Conservation (phyloP, 2,888 invertebrate species). For the Cephus spinipes region DNA sequence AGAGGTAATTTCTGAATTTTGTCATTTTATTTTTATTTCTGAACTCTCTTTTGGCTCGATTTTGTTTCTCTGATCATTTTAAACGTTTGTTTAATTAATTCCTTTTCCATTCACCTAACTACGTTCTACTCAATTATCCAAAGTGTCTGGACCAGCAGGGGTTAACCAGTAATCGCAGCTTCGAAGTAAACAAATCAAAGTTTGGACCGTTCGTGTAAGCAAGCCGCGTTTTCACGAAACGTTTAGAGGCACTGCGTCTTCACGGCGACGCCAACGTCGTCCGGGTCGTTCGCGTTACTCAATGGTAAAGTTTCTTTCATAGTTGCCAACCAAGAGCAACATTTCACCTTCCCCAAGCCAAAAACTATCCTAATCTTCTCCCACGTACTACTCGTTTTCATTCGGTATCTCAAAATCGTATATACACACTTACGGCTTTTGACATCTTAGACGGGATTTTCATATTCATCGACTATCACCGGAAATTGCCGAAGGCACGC, state of each 20-base stretch:
- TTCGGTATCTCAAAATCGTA: background rate
- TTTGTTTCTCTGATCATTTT: no score
- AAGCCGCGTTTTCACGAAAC: background rate
- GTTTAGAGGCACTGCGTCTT: background rate
- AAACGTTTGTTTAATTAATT: background rate
- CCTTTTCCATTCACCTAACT: background rate
- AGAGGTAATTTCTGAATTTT: background rate
- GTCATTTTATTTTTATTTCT: background rate
- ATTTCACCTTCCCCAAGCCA: background rate
- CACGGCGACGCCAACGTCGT: background rate
- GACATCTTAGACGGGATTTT: slow-evolving; percentile 4
- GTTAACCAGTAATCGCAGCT: background rate
- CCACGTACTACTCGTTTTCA: background rate
- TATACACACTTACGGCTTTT: background rate
- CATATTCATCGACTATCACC: background rate
- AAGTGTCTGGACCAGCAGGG: background rate
- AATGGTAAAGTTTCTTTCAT: background rate
- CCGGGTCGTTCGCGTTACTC: background rate
- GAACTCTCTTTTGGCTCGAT: no score
- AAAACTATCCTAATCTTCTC: background rate
- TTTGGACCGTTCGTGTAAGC: background rate
- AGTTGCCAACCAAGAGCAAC: background rate
- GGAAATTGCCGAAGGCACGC: slow-evolving; percentile 7
- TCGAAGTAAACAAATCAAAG: background rate
- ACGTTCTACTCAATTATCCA: background rate